phyloP scores from a whole-genome alignment of 2,113 vertebrate genomes.

The Chaetura pelagica region DNA sequence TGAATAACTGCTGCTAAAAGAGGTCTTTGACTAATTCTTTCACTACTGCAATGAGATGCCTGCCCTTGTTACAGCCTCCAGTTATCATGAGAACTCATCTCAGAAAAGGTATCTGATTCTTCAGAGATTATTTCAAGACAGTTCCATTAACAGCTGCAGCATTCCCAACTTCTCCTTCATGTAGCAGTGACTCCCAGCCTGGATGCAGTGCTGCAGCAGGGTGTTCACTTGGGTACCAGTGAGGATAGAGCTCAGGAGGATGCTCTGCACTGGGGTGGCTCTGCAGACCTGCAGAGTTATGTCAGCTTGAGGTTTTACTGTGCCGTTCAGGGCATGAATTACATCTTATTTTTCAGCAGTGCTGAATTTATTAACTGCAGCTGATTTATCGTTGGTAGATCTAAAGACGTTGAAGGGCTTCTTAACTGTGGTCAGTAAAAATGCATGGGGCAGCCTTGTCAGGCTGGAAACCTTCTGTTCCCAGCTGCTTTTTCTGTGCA shows the following conservation, averaged over 20 bases:
- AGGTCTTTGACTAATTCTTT: conserved; percentile 31
- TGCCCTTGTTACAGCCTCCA: conserved; percentile 9
- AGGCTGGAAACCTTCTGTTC: background rate
- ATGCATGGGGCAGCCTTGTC: background rate
- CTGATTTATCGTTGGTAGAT: background rate
- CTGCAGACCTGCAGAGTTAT: background rate
- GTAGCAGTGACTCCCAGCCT: background rate
- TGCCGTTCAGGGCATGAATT: background rate
- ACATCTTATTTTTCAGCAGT: background rate
- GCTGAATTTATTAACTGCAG: conserved; percentile 38
- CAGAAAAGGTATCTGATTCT: background rate
- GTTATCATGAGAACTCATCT: background rate
- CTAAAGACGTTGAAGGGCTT: background rate
- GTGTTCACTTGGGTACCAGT: background rate
- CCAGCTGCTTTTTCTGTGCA: background rate
- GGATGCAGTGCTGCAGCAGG: background rate
- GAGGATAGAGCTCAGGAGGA: background rate
- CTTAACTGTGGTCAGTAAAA: background rate
- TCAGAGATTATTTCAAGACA: background rate
- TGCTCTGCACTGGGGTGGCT: background rate
- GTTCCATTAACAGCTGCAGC: background rate
- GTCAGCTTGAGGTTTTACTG: background rate
- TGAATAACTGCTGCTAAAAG: background rate
- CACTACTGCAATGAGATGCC: background rate
- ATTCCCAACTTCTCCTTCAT: accelerated